Base-by-base conservation (phyloP, 2,113 vertebrate genomes). In the Tauraco erythrolophus region DNA sequence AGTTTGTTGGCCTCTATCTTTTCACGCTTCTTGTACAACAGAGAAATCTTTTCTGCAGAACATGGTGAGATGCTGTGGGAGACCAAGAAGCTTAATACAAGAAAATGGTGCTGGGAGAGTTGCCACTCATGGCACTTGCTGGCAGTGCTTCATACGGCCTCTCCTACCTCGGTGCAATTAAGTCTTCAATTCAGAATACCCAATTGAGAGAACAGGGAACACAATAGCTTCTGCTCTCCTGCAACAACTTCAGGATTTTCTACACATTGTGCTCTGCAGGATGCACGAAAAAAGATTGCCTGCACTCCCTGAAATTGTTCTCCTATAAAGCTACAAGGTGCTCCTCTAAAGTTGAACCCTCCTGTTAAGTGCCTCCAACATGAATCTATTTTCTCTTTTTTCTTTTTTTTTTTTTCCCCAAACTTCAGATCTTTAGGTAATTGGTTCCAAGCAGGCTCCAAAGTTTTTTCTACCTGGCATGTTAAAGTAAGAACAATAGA, bases 31-130 rank as follows among this genome's bases (percentile, higher is more conserved):
- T 18, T 68, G 12, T 58, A 56, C 2, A 4, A 18, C 48, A 24
- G 21, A 75, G 13, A 61, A 48, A 57, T 39, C 14, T 24, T 24
- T 37, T 31, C 21, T 68, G 17, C 46, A 53, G 41, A 21, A 53
- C 19, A 10, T 3, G 9, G 61, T 0, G 2, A 56, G 54, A 45
- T 19, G 19, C 18, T 4, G 2, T 18, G 7, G 31, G 43, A 5
- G 9, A 25, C 1, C 28, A 65, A 41, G 70, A 39, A 18, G 4
- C 19, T 15, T 19, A 45, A 62, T 2, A 1, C 30, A 75, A 37
- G 15, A 33, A 64, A 70, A 35, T 3, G 4, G 23, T n/a, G 7
- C 19, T 54, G 16, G 25, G 4, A 39, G 14, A 46, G 27, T 15
- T 69, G 16, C 28, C 66, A 27, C 12, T 58, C 30, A 14, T 10